Conservation (phyloP, 2,113 vertebrate genomes). For the Pachyramphus minor region DNA sequence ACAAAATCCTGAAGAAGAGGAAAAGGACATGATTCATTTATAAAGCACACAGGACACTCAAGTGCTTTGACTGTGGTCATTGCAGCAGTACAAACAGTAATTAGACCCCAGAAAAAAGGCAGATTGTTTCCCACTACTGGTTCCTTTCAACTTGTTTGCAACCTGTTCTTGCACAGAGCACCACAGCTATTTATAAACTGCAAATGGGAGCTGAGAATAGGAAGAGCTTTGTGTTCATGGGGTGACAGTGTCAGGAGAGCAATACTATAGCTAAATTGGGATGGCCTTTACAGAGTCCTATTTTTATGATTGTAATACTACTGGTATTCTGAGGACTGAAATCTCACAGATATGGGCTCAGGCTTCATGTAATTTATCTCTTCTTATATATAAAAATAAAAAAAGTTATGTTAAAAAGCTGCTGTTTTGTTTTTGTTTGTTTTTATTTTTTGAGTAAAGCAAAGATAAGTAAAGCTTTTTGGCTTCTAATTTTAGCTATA, state of each 20-base stretch:
- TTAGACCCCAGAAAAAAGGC: background rate
- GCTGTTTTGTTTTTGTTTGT: background rate
- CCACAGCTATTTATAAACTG: conserved; percentile 27
- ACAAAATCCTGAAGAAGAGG: background rate
- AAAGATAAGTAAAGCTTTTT: background rate
- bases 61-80: background rate
- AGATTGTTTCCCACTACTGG: background rate
- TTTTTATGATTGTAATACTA: background rate
- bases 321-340: conserved; percentile 2
- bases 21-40: background rate
- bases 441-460: background rate
- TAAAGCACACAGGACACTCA: background rate
- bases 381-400: background rate
- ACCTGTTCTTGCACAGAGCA: conserved; percentile 6
- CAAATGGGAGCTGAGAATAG: conserved; percentile 10
- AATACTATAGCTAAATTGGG: conserved; percentile 27
- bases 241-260: conserved; percentile 18
- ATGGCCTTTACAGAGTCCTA: conserved; percentile 10
- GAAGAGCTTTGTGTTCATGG: conserved; percentile 11
- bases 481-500: background rate
- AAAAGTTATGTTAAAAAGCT: background rate
- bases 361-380: background rate
- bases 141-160: conserved; percentile 8
- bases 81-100: background rate
- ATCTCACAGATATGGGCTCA: background rate